These are phyloP conservation scores for Pediacus dermestoides DNA, from an alignment of 2,888 invertebrate genomes.

Conservation along the genomic window DNA sequence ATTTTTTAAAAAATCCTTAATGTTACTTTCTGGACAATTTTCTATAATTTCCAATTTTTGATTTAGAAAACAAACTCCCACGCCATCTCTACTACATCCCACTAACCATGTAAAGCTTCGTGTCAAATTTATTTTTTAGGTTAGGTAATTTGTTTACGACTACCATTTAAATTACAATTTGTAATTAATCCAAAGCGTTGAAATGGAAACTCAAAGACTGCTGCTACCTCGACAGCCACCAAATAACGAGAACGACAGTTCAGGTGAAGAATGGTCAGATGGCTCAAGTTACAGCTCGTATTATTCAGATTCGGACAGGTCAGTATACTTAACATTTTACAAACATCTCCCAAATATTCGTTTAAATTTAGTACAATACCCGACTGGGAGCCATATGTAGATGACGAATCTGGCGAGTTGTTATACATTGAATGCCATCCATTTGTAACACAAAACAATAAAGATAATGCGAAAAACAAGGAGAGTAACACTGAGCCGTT, in stretches of 20 bases:
- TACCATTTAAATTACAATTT: too few relatives aligned
- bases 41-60: too few relatives aligned
- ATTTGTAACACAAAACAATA: constrained; percentile 45
- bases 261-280: constrained; percentile 45
- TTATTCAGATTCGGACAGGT: constrained; percentile 62
- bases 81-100: too few relatives aligned
- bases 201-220: constrained; percentile 26
- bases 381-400: constrained; percentile 66
- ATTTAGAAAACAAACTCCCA: too few relatives aligned
- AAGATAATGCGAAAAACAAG: constrained; percentile 30
- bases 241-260: constrained; percentile 19
- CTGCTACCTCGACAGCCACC: constrained; percentile 12
- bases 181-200: too few relatives aligned
- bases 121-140: too few relatives aligned
- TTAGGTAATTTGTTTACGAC: too few relatives aligned
- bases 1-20: too few relatives aligned
- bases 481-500: constrained; percentile 27
- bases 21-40: too few relatives aligned
- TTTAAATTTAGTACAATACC: constrained; percentile 62
- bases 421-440: constrained; percentile 61
- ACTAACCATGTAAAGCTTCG: too few relatives aligned
- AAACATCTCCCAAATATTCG: neutral
- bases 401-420: constrained; percentile 61
- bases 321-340: constrained; percentile 1
- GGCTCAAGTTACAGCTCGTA: constrained; percentile 52